Conservation (phyloP, 1,140 invertebrate genomes). For the Megathymus violae region DNA sequence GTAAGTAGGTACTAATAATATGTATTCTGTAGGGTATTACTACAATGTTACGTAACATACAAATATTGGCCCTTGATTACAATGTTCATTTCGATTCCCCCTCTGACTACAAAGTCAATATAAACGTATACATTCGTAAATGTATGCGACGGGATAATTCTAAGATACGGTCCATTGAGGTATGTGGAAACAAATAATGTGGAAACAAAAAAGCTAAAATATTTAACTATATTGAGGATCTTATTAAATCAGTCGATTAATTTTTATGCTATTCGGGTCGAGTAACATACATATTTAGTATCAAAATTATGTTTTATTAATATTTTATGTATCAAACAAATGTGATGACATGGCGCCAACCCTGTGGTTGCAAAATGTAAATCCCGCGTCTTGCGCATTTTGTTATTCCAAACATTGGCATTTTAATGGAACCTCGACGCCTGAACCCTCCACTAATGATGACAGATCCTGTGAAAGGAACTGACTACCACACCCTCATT, state of each 20-base stretch:
- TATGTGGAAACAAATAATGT: too few relatives aligned
- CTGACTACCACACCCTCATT: constrained; percentile 67
- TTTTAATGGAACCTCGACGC: constrained; percentile 73
- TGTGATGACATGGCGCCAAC: background rate
- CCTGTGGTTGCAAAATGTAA: constrained; percentile 7
- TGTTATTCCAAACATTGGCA: constrained; percentile 70
- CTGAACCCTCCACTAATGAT: constrained; percentile 72
- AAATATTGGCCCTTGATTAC: constrained; percentile 4
- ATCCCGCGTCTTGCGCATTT: constrained; percentile 43
- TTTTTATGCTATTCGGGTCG: too few relatives aligned
- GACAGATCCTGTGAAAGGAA: constrained; percentile 75
- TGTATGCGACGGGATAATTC: constrained; percentile 27
- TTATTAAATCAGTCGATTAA: too few relatives aligned
- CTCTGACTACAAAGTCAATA: constrained; percentile 10
- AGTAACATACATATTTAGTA: too few relatives aligned
- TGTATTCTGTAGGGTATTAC: too few relatives aligned
- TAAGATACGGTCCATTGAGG: constrained; percentile 29
- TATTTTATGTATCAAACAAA: too few relatives aligned
- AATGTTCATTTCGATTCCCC: background rate
- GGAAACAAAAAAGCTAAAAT: too few relatives aligned
- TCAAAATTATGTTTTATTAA: too few relatives aligned
- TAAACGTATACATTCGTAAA: constrained; percentile 13
- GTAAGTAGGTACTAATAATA: too few relatives aligned
- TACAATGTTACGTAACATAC: too few relatives aligned
- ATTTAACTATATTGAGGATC: too few relatives aligned